Evolutionary conservation across 2,113 vertebrate species (phyloP), one percentile per base, ranked within the genome.

Genomic region (Loxodonta africana): DNA sequence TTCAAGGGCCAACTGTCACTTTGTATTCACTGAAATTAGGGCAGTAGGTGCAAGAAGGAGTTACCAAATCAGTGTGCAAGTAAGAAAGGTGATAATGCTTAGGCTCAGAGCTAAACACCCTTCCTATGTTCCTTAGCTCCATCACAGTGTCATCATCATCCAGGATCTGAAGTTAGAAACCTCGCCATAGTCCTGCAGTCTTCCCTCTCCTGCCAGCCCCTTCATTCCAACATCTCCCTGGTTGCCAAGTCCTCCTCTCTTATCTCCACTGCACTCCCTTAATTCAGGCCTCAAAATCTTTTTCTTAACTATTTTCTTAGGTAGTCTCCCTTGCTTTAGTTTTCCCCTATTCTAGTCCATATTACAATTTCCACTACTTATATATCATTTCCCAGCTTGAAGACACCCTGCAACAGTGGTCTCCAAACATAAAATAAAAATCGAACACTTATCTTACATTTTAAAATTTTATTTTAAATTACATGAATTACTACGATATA

Each of bases 111-210:
- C 51, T 71, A 57, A 91, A 91, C 62, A 78, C 12, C 65, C 8
- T 90, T 76, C n/a, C 48, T 51, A 0, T 77, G 57, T 84, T 94
- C n/a, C 18, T 93, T 83, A 95, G 57, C 20, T 95, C 60, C 93
- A 80, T 67, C 26, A 95, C 2, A 85, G 21, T 18, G 6, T 65
- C n/a, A 95, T 48, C 28, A 77, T 48, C 17, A 74, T 15, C 23
- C 6, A 81, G 86, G 51, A 95, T 48, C 14, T 60, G 28, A 95
- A 94, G 60, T 86, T 11, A 92, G 84, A 91, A 96, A 93, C 84
- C 23, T 44, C 18, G 11, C 37, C 53, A 63, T 6, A 37, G 18
- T 65, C 51, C 12, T 81, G 20, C 94, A 77, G n/a, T 86, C 20
- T 11, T 48, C 53, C 26, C 60, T 88, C 30, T 90, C 51, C 20